Evolutionary conservation across 2,113 vertebrate species (phyloP).

Genomic region (Zootoca vivipara): DNA sequence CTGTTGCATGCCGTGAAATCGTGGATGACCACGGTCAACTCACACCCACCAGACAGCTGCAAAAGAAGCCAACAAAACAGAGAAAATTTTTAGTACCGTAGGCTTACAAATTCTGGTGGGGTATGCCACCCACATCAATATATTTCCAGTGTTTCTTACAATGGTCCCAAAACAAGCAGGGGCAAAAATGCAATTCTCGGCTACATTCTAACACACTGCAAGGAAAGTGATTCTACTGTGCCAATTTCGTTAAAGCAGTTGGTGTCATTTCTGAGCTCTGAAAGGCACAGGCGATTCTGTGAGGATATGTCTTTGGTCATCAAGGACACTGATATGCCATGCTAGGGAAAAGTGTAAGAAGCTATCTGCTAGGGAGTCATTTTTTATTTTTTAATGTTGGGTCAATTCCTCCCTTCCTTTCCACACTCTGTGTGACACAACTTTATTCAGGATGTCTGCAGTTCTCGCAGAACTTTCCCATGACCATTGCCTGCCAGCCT

Average conservation of each 20-base stretch:
- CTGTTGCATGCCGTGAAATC: constrained; percentile 96
- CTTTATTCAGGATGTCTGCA: constrained; percentile 33
- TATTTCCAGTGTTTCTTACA: not conserved
- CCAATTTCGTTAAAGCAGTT: not conserved
- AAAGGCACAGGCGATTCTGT: constrained; percentile 12
- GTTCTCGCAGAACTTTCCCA: constrained; percentile 38
- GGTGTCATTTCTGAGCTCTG: not conserved
- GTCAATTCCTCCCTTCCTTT: constrained; percentile 9
- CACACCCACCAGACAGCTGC: constrained; percentile 96
- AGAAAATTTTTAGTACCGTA: constrained; percentile 24
- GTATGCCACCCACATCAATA: not conserved
- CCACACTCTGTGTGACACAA: constrained; percentile 10
- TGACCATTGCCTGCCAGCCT: constrained; percentile 26
- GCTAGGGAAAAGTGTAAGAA: not conserved
- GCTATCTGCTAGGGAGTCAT: not conserved
- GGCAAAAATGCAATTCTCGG: not conserved
- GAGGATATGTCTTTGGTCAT: not conserved
- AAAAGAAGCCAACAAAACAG: constrained; percentile 41
- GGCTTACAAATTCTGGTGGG: constrained; percentile 45
- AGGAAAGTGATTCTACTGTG: not conserved
- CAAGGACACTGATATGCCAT: not conserved
- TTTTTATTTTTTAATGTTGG: not conserved
- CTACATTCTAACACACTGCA: not conserved
- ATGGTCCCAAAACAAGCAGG: not conserved
- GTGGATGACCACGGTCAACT: constrained; percentile 96